Percentiles rank a stretch among this genome's conserved stretches.
Conservation (phyloP, 2,113 vertebrate genomes). For the Passer domesticus region DNA sequence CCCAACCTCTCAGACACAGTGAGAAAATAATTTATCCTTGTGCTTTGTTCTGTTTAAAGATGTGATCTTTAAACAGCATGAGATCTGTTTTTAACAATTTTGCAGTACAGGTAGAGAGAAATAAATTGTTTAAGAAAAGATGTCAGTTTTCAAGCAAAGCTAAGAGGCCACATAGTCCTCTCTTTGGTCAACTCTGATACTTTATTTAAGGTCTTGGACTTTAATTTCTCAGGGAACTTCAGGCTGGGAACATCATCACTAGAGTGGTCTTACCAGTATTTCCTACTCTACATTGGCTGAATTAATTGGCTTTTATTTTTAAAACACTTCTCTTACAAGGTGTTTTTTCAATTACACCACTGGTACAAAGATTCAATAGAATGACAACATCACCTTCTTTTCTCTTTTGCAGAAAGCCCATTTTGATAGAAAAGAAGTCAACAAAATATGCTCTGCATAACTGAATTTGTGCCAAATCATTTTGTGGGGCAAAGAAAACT, state of each 20-base stretch:
- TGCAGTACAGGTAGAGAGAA: slow-evolving; percentile 22
- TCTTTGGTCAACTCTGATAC: slow-evolving; percentile 26
- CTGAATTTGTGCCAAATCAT: not conserved
- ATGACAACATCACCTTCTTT: not conserved
- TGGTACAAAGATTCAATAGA: not conserved
- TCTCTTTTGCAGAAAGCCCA: not conserved
- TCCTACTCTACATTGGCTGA: not conserved
- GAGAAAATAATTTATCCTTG: slow-evolving; percentile 26
- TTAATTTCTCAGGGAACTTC: slow-evolving; percentile 35
- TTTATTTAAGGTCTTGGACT: not conserved
- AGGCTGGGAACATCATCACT: not conserved
- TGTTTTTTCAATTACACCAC: not conserved
- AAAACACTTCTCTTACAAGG: not conserved
- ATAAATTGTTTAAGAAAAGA: slow-evolving; percentile 4
- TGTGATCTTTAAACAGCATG: not conserved
- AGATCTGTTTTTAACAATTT: slow-evolving; percentile 13
- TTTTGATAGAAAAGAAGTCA: not conserved
- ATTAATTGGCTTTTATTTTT: not conserved
- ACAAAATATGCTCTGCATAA: not conserved
- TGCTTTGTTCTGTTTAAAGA: not conserved
- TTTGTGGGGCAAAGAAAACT: not conserved
- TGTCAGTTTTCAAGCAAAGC: slow-evolving; percentile 26
- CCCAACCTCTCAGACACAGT: not conserved
- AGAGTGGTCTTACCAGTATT: not conserved
- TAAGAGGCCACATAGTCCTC: not conserved